Percentiles rank a stretch among this genome's conserved stretches.
Conservation (phyloP, 2,113 vertebrate species). For the Poecilia latipinna region DNA sequence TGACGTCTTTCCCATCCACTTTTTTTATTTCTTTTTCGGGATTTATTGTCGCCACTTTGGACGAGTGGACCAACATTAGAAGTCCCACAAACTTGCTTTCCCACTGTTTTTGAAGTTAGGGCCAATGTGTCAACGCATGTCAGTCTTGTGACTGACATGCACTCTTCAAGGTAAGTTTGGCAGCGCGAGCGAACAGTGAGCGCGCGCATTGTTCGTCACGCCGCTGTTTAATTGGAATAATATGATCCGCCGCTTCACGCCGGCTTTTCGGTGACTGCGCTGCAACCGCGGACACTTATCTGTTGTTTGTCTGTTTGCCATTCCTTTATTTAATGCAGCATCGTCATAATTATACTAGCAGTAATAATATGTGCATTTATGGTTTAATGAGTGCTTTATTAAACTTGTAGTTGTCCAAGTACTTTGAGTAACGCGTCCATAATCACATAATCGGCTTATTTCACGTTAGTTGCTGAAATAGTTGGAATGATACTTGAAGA, state of each 20-base stretch:
- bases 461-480: background rate
- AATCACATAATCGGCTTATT: background rate
- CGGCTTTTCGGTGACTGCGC: conserved; percentile 34
- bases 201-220: background rate
- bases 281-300: background rate
- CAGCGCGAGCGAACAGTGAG: background rate
- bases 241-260: background rate
- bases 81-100: background rate
- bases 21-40: background rate
- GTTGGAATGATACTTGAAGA: background rate
- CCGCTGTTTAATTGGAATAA: background rate
- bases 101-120: background rate
- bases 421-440: background rate
- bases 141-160: conserved; percentile 56
- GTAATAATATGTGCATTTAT: background rate
- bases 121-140: background rate
- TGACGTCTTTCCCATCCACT: background rate
- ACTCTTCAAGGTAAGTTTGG: conserved; percentile 56
- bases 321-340: background rate
- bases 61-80: conserved; percentile 5
- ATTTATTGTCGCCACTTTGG: background rate
- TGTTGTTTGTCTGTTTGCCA: background rate
- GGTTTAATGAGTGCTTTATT: background rate
- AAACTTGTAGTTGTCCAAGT: background rate
- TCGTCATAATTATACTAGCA: background rate